Percentiles rank a stretch among this genome's conserved stretches.
Conservation (phyloP, 2,888 invertebrate genomes). For the Phania funesta region DNA sequence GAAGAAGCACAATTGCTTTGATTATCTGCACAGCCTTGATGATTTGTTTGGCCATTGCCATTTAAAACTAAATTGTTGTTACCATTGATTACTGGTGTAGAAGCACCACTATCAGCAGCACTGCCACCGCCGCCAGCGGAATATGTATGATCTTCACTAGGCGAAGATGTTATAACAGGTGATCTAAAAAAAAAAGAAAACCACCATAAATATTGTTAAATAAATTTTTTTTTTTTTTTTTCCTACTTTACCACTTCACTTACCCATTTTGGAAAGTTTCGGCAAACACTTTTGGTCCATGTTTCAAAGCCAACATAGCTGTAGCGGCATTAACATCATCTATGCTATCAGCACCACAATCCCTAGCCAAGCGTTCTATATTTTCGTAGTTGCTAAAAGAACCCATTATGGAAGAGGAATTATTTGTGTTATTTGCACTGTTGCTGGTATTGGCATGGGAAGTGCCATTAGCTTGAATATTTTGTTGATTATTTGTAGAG, state of each 20-base stretch:
- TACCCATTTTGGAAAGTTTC: conserved; percentile 80
- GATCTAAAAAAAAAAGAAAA: conserved; percentile 71
- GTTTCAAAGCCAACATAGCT: conserved; percentile 93
- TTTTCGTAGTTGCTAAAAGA: conserved; percentile 74
- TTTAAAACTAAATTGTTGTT: conserved; percentile 71
- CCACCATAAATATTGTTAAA: conserved; percentile 8
- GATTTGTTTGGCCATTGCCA: conserved; percentile 66
- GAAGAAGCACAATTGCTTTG: conserved; percentile 81
- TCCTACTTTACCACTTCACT: too few species aligned
- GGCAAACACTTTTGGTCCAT: conserved; percentile 86
- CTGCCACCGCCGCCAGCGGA: conserved; percentile 83
- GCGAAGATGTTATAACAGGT: conserved; percentile 90
- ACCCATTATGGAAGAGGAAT: conserved; percentile 64
- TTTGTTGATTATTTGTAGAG: conserved; percentile 45
- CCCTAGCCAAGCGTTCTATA: conserved; percentile 77
- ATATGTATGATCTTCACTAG: conserved; percentile 96
- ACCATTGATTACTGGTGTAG: conserved; percentile 74
- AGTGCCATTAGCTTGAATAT: conserved; percentile 48
- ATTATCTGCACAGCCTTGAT: conserved; percentile 73
- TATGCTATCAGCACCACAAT: conserved; percentile 82
- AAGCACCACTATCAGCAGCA: conserved; percentile 69
- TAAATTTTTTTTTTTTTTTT: too few species aligned
- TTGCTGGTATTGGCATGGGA: conserved; percentile 31
- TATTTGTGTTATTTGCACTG: conserved; percentile 31
- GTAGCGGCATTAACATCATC: conserved; percentile 92